Evolutionary conservation across 2,113 vertebrate species (phyloP), one percentile per base, ranked within the genome.

Genomic region (Hylia prasina): DNA sequence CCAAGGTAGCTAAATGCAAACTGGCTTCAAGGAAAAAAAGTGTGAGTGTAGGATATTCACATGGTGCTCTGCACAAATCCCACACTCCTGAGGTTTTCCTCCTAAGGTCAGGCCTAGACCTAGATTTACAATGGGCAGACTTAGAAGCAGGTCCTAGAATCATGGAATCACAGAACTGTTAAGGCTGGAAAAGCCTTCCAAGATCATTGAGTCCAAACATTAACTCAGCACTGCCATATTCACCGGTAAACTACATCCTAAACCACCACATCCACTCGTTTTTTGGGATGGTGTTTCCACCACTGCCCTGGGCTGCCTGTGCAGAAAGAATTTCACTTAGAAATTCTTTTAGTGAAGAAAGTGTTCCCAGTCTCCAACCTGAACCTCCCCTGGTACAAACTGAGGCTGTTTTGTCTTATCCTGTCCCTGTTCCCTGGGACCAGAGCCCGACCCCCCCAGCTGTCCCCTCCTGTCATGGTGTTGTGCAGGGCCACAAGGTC

Each of bases 261-360:
- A 33, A 20, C 15, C 21, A 27, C 44, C 51, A 28, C 37, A 51
- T 8, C 33, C 69, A 45, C 33, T 6, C 0, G 0, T 9, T 40
- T 80, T 33, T 56, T 9, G 28, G 15, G 28, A 25, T 60, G 39
- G 20, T 12, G 9, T 22, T 18, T n/a, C 39, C n/a, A 75, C 13
- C 28, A 17, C 69, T n/a, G 33, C 10, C 53, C 61, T 39, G 39
- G 33, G 23, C 9, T 6, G 39, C 20, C 39, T 17, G 13, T 73
- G 31, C 19, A n/a, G n/a, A n/a, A n/a, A n/a, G n/a, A n/a, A n/a
- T n/a, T n/a, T n/a, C n/a, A n/a, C 45, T 53, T 24, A 11, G 23
- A 15, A 50, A 39, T 10, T 15, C 6, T 25, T 53, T 60, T n/a
- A 8, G 24, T 45, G 24, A 20, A 58, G 33, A n/a, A 51, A 51